Base-by-base conservation (phyloP, 2,888 invertebrate genomes). In the Drosophila mimetica region DNA sequence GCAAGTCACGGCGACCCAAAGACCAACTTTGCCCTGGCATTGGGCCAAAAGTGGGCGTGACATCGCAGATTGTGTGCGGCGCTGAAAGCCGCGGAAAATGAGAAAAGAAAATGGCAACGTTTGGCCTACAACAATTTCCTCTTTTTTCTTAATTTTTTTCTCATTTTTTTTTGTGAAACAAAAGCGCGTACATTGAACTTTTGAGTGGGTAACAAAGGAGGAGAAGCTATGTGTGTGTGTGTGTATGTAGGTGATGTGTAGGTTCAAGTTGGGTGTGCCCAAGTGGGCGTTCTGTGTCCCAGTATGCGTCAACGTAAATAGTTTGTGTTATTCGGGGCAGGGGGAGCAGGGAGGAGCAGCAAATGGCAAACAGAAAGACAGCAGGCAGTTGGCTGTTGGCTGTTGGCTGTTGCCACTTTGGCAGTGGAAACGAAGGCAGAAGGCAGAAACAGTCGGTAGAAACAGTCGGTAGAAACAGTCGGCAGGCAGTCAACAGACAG, bases 131-230 rank as follows among this genome's bases (percentile, higher is more conserved):
- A 71, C 67, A 60, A 39, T 46, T 53, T 34, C 22, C 47, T 28
- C n/a, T 30, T 32, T 37, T 34, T n/a, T 48, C 8, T 34, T 22
- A 13, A n/a, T 28, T 14, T 39, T 22, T 16, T 41, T 5, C n/a
- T 7, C 20, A 18, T 51, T 16, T 36, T 39, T 44, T 58, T 70
- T 61, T 57, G 71, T 69, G 71, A 82, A 85, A 76, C 79, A 85
- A 77, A 77, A 53, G 71, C 72, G 74, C 84, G 86, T 76, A 55
- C 84, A 84, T 76, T 85, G 84, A 85, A 85, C 84, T 86, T 75
- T 75, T 46, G 50, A 63, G 55, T 72, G 64, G 32, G 25, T 28
- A 54, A 59, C 28, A 48, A 41, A 28, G 34, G 2, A 37, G 30
- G 14, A 14, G 37, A 34, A n/a, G n/a, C n/a, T n/a, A n/a, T n/a